Evolutionary conservation across 2,797 vertebrate species (phyloP).

Genomic region (Cyprinodon diabolis): DNA sequence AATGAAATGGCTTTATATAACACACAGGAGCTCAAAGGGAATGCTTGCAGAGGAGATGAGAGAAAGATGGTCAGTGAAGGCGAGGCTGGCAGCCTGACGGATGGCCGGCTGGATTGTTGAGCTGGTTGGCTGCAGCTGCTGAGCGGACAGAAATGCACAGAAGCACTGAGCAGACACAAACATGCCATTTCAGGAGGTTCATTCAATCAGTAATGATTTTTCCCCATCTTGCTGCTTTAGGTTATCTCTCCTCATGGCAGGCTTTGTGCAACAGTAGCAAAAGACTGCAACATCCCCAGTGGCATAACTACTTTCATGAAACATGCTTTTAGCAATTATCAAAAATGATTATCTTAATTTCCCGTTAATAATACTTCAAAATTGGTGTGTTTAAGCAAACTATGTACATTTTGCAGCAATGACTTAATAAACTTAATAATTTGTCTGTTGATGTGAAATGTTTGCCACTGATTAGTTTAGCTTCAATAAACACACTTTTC

Average conservation of each 20-base stretch:
- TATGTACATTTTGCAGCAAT: too few relatives aligned
- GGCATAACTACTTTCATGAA: background rate
- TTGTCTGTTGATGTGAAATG: too few relatives aligned
- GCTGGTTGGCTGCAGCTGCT: slow-evolving; percentile 67
- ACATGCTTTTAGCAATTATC: background rate
- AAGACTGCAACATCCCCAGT: slow-evolving; percentile 14
- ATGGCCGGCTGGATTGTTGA: slow-evolving; percentile 64
- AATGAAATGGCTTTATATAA: slow-evolving; percentile 81
- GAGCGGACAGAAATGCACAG: slow-evolving; percentile 73
- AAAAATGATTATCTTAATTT: background rate
- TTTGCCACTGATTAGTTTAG: too few relatives aligned
- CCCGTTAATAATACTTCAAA: background rate
- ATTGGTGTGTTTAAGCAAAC: background rate
- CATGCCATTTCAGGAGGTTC: slow-evolving; percentile 78
- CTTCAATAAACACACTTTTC: too few relatives aligned
- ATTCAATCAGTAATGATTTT: slow-evolving; percentile 82
- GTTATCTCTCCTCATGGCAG: slow-evolving; percentile 54
- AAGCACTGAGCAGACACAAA: slow-evolving; percentile 79
- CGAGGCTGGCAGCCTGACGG: slow-evolving; percentile 70
- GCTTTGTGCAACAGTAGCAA: slow-evolving; percentile 49
- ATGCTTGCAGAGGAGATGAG: slow-evolving; percentile 49
- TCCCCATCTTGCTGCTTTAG: slow-evolving; percentile 62
- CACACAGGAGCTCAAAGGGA: slow-evolving; percentile 54
- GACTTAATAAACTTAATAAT: too few relatives aligned
- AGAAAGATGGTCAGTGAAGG: slow-evolving; percentile 57